These are phyloP conservation scores for Orthonyx spaldingii DNA, from an alignment of 2,113 vertebrate species.

Conservation along the genomic window DNA sequence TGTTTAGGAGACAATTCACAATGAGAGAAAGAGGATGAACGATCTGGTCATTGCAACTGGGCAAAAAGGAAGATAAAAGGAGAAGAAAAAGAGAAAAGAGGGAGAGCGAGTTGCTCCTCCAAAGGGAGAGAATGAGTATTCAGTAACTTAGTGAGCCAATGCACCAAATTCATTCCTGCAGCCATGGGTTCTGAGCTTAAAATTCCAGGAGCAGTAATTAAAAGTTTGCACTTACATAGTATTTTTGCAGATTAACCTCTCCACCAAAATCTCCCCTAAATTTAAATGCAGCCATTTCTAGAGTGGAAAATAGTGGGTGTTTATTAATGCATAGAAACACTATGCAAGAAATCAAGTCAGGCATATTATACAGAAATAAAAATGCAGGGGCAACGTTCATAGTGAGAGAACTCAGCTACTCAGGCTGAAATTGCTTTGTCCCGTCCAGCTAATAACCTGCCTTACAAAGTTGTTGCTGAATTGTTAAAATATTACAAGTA, in stretches of 20 bases:
- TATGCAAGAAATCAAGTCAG: neutral
- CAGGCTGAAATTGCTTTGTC: neutral
- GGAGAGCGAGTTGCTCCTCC: neutral
- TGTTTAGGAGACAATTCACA: neutral
- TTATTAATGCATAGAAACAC: constrained; percentile 30
- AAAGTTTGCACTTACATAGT: neutral
- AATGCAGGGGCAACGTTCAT: neutral
- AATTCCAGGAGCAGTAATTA: neutral
- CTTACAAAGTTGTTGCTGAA: neutral
- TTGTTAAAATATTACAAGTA: constrained; percentile 40
- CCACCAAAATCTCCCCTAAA: neutral
- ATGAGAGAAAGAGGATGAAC: neutral
- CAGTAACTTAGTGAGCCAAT: neutral
- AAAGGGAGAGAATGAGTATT: neutral
- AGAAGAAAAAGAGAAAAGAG: neutral
- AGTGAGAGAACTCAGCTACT: neutral
- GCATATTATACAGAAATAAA: constrained; percentile 2
- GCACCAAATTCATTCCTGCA: neutral
- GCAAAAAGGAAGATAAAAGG: neutral
- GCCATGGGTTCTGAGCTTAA: neutral
- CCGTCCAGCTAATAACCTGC: neutral
- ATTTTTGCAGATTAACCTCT: neutral
- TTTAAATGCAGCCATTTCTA: constrained; percentile 5
- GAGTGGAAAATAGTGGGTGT: neutral
- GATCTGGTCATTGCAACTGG: neutral